A percentile compares a stretch with the other conserved stretches of the same genome.
Evolutionary conservation across 1,140 invertebrate genomes (phyloP).

Genomic region (Zaprionus ghesquierei): DNA sequence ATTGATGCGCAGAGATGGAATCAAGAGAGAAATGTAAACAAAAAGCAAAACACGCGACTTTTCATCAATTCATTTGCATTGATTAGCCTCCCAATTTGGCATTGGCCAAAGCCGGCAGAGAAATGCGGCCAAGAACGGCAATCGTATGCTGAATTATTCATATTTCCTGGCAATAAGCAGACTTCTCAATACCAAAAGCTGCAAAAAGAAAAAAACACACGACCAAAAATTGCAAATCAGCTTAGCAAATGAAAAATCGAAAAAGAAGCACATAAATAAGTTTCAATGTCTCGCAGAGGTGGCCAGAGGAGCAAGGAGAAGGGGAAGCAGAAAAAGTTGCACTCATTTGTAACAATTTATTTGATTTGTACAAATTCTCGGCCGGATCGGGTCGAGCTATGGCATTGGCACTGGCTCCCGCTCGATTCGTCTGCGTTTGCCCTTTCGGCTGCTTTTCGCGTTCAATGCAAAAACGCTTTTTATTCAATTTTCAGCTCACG

Average conservation of each 20-base stretch:
- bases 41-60: constrained; percentile 64
- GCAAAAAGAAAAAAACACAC: not conserved
- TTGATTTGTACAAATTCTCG: constrained; percentile 63
- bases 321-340: constrained; percentile 57
- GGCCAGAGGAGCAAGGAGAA: no score
- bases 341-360: constrained; percentile 81
- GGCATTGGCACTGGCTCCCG: no score
- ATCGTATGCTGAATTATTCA: constrained; percentile 74
- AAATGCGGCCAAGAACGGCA: constrained; percentile 50
- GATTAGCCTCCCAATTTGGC: constrained; percentile 47
- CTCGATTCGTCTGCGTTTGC: constrained; percentile 4
- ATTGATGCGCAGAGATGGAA: constrained; percentile 66
- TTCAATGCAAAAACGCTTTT: constrained; percentile 76
- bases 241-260: constrained; percentile 63
- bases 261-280: constrained; percentile 45
- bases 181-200: not conserved
- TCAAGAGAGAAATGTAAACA: constrained; percentile 65
- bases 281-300: constrained; percentile 12
- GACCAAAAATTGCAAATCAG: constrained; percentile 38
- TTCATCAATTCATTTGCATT: constrained; percentile 74
- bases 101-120: constrained; percentile 17
- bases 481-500: constrained; percentile 82
- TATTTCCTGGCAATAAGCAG: constrained; percentile 48
- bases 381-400: constrained; percentile 1
- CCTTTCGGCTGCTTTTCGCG: constrained; percentile 19